Evolutionary conservation across 2,888 invertebrate genomes (phyloP), one percentile per base, ranked within the genome.

Genomic region (Nomada ferruginata): DNA sequence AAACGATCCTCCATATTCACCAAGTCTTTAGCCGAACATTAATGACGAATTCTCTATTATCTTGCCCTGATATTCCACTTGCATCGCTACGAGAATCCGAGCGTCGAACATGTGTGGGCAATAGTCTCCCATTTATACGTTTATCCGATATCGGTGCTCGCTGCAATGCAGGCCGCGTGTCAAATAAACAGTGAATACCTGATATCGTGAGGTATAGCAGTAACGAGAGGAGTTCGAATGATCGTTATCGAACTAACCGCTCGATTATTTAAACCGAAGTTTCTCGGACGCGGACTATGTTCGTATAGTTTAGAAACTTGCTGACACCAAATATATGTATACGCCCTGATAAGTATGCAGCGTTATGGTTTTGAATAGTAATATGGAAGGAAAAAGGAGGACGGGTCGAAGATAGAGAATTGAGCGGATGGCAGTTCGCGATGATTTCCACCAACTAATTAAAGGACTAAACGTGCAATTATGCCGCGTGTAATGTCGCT

Each of bases 401-500:
- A 50, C 55, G 61, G 69, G 42, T 59, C 15, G 47, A 55, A 15
- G 18, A 15, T 60, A 47, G 11, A 2, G 4, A 44, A 23, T 64
- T 2, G 63, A 11, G 13, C 18, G 18, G 10, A 47, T 50, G 11
- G 7, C 26, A 18, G 26, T 18, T 29, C 29, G 36, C 36, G 36
- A 36, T 7, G 36, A 36, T 36, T 36, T 36, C 36, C 36, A 7
- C 36, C 36, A 36, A 36, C 36, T 36, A 36, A 5, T 36, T 36
- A 36, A 36, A 36, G 36, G 36, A 88, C 86, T 88, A 85, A 88
- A 86, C 83, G 82, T 65, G 87, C 84, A 90, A 90, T 90, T 90
- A 89, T 80, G 76, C 76, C 74, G 83, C 73, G 79, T 87, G 89
- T 90, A 89, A 90, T 90, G 90, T 87, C 82, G 87, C 78, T 71